Base-by-base conservation (phyloP, 2,113 vertebrate genomes). In the Oncorhynchus kisutch region DNA sequence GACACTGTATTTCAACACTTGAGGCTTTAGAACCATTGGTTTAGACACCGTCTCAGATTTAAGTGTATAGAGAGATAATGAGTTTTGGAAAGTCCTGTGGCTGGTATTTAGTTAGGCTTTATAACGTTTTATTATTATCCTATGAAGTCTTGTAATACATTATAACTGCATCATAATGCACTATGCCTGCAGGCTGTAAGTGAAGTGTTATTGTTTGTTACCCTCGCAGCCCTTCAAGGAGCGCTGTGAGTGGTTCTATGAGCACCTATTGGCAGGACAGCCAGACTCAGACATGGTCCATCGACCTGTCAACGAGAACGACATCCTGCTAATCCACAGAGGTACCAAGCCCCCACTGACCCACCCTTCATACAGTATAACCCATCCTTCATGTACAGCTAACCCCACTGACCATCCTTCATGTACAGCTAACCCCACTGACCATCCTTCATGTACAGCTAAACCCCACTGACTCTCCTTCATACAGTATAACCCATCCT, bases 231-330 rank as follows among this genome's bases (percentile, higher is more conserved):
- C 98, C 1, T 99, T 99, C 91, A 99, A 99, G 88, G 98, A 99
- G 89, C 94, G 98, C 48, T 99, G 96, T 73, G 97, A 99, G 82
- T 99, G 98, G 98, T 99, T 99, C 91, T 99, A 99, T 78, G 97
- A 99, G 88, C 96, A 99, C 83, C 93, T 99, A 81, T 94, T 96
- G 75, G 94, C 95, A 0, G 95, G 96, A 72, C 96, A 96, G 81
- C 95, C 95, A 0, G 97, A 98, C 88, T 96, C 96, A 0, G 97
- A 98, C 87, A 99, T 99, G 97, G 97, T 99, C 29, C 98, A 99
- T 85, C 95, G 97, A 22, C 98, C 98, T 9, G 96, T 99, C 89
- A 98, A 93, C 82, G 97, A 99, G 90, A 98, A 94, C 39, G 97
- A 99, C 88, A 98, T 99, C 75, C 94, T 99, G 49, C 89, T 98